Evolutionary conservation across 2,888 invertebrate species (phyloP).

Genomic region (Malthinus flaveolus): DNA sequence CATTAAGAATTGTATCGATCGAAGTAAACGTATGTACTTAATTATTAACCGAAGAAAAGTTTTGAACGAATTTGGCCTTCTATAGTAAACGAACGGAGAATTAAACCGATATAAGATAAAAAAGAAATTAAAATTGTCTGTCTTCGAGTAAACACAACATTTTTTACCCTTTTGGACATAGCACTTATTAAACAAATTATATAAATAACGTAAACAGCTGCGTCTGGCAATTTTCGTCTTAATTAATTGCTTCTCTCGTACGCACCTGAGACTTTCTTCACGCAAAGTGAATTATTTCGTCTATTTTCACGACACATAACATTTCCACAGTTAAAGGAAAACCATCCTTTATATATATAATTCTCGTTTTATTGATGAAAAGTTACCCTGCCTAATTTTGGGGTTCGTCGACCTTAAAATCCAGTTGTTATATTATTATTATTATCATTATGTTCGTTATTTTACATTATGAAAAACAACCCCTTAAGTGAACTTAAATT

Average conservation of each 20-base stretch:
- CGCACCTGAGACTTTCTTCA: slow-evolving; percentile 21
- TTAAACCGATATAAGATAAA: too few species aligned
- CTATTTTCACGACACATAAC: slow-evolving; percentile 12
- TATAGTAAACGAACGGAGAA: too few species aligned
- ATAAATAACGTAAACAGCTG: slow-evolving; percentile 19
- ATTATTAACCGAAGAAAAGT: too few species aligned
- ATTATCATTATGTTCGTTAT: slow-evolving; percentile 7
- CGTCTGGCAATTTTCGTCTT: slow-evolving; percentile 13
- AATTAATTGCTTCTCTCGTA: slow-evolving; percentile 19
- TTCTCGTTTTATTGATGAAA: slow-evolving; percentile 14
- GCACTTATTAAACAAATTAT: slow-evolving; percentile 18
- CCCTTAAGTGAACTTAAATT: slow-evolving; percentile 10
- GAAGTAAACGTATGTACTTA: too few species aligned
- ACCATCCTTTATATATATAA: slow-evolving; percentile 1
- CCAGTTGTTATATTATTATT: slow-evolving; percentile 11
- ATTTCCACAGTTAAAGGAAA: slow-evolving; percentile 13
- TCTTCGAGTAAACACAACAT: neutral
- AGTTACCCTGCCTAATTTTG: slow-evolving; percentile 20
- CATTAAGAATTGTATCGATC: neutral
- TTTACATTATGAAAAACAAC: slow-evolving; percentile 15
- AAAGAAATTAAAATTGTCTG: too few species aligned
- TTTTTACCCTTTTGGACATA: slow-evolving; percentile 4
- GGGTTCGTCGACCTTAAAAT: slow-evolving; percentile 21
- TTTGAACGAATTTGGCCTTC: too few species aligned
- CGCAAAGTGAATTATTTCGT: slow-evolving; percentile 17